A percentile compares a stretch with the other conserved stretches of the same genome.
These are phyloP conservation scores for Antidorcas marsupialis DNA, from an alignment of 2,113 vertebrate genomes.

Conservation along the genomic window DNA sequence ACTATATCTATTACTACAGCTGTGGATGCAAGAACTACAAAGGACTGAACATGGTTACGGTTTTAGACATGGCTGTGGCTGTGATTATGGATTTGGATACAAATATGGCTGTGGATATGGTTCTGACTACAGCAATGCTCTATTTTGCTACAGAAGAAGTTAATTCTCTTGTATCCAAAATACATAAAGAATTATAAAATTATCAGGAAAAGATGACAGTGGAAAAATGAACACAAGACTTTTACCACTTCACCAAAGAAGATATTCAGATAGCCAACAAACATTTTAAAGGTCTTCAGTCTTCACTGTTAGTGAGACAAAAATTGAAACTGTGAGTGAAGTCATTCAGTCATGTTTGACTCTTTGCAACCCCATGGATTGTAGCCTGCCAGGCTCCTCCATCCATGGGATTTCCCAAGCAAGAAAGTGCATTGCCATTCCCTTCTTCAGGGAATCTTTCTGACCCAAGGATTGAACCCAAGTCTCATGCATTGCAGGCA, in stretches of 20 bases:
- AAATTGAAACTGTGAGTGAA: neutral
- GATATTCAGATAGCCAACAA: neutral
- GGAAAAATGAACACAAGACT: neutral
- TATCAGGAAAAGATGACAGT: neutral
- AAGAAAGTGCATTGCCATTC: no score
- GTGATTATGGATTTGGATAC: neutral
- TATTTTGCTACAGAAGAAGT: neutral
- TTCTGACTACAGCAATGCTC: neutral
- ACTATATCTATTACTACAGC: neutral
- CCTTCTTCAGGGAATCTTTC: no score
- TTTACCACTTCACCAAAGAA: neutral
- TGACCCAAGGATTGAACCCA: no score
- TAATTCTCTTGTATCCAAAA: neutral
- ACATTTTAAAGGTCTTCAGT: neutral
- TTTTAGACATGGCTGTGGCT: neutral
- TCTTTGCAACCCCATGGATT: no score
- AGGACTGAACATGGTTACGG: neutral
- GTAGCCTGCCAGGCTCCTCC: no score
- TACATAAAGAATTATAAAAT: neutral
- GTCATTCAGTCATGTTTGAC: no score
- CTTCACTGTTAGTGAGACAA: neutral
- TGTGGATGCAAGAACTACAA: neutral
- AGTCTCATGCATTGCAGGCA: no score
- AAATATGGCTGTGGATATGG: neutral
- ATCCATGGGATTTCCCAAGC: no score